phyloP scores from a whole-genome alignment of 2,888 invertebrate genomes.

The Sceliomorpha sp. region DNA sequence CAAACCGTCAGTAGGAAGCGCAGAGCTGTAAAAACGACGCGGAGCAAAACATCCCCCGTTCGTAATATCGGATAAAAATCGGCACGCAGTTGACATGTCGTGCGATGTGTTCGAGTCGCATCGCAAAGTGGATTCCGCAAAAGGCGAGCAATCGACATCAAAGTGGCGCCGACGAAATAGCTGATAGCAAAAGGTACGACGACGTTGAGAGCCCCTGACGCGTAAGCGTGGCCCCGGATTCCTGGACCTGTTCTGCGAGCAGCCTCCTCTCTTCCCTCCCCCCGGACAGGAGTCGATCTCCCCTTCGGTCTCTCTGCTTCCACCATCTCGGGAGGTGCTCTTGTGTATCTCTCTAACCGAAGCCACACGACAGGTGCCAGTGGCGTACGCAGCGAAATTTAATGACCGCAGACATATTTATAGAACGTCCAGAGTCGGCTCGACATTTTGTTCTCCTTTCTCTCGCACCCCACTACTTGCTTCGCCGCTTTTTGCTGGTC shows the following conservation, averaged over 20 bases:
- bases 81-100: conserved; percentile 19
- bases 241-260: conserved; percentile 76
- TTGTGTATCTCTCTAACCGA: conserved; percentile 61
- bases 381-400: conserved; percentile 71
- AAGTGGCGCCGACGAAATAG: conserved; percentile 43
- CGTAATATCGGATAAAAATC: too few relatives aligned
- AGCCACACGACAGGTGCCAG: conserved; percentile 79
- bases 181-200: conserved; percentile 22
- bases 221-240: conserved; percentile 79
- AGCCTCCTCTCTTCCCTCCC: conserved; percentile 62
- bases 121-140: conserved; percentile 31
- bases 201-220: conserved; percentile 73
- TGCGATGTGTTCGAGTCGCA: conserved; percentile 7
- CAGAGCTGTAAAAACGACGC: too few relatives aligned
- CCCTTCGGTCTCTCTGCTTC: conserved; percentile 34
- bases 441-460: conserved; percentile 44
- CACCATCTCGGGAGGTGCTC: conserved; percentile 37
- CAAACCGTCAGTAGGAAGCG: too few relatives aligned
- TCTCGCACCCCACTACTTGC: conserved; percentile 13
- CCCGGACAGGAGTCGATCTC: conserved; percentile 66
- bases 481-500: background rate
- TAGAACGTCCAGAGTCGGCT: conserved; percentile 54
- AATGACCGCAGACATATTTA: conserved; percentile 69
- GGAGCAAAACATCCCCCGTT: too few relatives aligned
- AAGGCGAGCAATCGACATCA: conserved; percentile 45